A percentile compares a stretch with the other conserved stretches of the same genome.
Evolutionary conservation across 2,888 invertebrate species (phyloP).

Genomic region (Mythimna ferrago): DNA sequence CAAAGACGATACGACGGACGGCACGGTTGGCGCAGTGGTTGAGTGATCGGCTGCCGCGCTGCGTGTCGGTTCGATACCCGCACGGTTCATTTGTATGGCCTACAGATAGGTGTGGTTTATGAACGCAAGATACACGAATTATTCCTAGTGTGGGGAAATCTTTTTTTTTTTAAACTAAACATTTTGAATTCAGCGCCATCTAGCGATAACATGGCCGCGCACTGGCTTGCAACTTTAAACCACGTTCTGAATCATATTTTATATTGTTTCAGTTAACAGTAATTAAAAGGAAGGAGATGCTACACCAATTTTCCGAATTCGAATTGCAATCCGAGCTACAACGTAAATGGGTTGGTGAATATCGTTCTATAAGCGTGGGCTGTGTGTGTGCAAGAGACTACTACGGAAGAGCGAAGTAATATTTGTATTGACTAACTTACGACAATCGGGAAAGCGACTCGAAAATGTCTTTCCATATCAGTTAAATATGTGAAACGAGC

Average conservation of each 20-base stretch:
- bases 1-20: too few species aligned
- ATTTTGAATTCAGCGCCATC: too few species aligned
- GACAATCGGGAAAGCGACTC: conserved; percentile 28
- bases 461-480: conserved; percentile 50
- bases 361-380: conserved; percentile 75
- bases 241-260: not conserved
- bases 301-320: conserved; percentile 40
- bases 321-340: conserved; percentile 73
- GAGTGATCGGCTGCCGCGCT: too few species aligned
- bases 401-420: conserved; percentile 40
- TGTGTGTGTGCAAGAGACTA: conserved; percentile 77
- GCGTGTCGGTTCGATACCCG: too few species aligned
- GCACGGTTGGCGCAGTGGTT: too few species aligned
- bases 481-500: conserved; percentile 28
- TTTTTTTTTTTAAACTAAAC: too few species aligned
- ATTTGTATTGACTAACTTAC: not conserved
- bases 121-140: too few species aligned
- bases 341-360: conserved; percentile 74
- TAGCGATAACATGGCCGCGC: too few species aligned
- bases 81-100: too few species aligned
- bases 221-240: too few species aligned
- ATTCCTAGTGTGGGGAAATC: too few species aligned
- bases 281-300: conserved; percentile 68
- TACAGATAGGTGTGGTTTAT: too few species aligned
- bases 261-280: conserved; percentile 78